Evolutionary conservation across 2,797 vertebrate genomes (phyloP).

Genomic region (Tamandua tetradactyla): DNA sequence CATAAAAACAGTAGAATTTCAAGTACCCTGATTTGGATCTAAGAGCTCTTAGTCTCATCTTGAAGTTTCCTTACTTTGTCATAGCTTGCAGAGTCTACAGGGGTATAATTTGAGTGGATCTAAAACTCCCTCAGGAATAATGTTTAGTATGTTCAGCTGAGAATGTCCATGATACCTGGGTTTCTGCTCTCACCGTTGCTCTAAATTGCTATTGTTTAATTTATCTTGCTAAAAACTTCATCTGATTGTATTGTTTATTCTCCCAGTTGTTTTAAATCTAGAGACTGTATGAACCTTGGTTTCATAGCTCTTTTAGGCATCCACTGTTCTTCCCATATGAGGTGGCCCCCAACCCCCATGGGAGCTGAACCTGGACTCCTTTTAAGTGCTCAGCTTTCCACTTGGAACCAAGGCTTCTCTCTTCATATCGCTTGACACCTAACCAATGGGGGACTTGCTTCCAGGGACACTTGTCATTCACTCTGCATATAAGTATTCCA

Average conservation of each 20-base stretch:
- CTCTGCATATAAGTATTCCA: neutral
- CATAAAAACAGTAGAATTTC: neutral
- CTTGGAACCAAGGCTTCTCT: neutral
- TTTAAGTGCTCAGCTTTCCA: neutral
- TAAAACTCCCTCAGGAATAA: neutral
- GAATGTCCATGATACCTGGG: neutral
- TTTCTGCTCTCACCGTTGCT: neutral
- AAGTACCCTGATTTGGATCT: neutral
- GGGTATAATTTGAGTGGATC: neutral
- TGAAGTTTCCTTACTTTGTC: neutral
- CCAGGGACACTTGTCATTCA: neutral
- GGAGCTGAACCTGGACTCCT: neutral
- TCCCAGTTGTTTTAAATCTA: neutral
- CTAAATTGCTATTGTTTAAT: neutral
- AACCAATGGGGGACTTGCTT: neutral
- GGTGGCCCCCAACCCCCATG: neutral
- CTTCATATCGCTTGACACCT: neutral
- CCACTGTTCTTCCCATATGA: neutral
- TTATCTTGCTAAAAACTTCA: neutral
- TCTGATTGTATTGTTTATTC: neutral
- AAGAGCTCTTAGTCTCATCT: fast-evolving
- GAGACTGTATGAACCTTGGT: neutral
- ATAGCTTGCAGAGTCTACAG: neutral
- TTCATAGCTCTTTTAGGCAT: neutral
- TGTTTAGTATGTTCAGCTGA: neutral